These are phyloP conservation scores for Cossypha dichroa DNA, from an alignment of 2,797 vertebrate species.

Conservation along the genomic window DNA sequence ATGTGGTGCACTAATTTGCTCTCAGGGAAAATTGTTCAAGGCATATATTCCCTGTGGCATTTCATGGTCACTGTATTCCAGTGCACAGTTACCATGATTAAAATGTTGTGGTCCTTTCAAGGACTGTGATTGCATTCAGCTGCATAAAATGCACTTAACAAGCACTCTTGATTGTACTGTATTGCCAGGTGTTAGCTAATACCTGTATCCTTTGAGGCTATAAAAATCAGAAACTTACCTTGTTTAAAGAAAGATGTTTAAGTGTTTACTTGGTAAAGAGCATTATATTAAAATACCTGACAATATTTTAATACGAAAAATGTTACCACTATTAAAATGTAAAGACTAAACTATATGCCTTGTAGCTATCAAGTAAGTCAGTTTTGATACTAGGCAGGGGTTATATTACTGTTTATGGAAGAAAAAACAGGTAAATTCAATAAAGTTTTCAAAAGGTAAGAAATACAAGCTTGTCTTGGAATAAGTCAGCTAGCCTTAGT, in stretches of 20 bases:
- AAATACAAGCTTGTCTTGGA: neutral
- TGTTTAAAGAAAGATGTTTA: neutral
- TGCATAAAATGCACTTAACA: neutral
- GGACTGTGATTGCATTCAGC: neutral
- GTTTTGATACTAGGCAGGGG: neutral
- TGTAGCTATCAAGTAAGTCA: neutral
- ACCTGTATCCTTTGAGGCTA: neutral
- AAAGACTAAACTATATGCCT: neutral
- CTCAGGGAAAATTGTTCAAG: neutral
- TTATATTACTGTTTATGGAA: neutral
- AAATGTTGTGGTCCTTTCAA: neutral
- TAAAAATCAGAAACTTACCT: neutral
- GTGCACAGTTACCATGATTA: neutral
- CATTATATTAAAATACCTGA: neutral
- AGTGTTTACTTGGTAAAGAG: neutral
- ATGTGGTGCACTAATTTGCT: neutral
- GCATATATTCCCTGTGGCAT: neutral
- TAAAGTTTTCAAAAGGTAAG: neutral
- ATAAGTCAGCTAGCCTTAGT: neutral
- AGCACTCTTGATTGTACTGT: neutral
- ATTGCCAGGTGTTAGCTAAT: neutral
- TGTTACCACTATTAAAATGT: neutral
- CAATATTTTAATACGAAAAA: rapidly evolving
- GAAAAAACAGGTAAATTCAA: neutral
- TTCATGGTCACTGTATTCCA: neutral